Evolutionary conservation across 2,113 vertebrate species (phyloP).

Genomic region (Polyodon spathula): DNA sequence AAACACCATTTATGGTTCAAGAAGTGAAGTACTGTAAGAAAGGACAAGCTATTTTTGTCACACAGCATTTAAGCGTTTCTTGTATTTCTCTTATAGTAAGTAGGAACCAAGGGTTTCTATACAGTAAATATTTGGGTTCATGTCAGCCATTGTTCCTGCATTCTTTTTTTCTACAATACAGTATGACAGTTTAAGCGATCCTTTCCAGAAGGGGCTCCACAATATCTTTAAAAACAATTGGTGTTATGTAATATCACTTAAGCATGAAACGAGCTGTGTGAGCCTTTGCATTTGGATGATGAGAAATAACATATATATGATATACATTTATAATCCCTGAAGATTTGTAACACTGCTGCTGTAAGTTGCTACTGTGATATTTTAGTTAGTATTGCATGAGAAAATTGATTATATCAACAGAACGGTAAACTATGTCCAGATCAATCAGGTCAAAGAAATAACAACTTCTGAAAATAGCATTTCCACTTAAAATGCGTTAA

Average conservation of each 20-base stretch:
- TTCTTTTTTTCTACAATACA: background rate
- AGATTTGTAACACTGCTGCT: no score
- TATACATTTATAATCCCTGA: no score
- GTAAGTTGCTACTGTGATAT: no score
- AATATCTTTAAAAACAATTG: background rate
- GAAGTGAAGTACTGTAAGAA: constrained; percentile 25
- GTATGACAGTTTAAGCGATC: background rate
- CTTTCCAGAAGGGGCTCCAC: background rate
- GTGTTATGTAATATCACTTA: background rate
- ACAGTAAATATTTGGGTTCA: constrained; percentile 14
- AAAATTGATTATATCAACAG: no score
- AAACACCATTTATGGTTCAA: constrained; percentile 13
- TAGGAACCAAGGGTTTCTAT: constrained; percentile 19
- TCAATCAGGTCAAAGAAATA: no score
- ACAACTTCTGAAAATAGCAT: no score
- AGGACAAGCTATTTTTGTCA: constrained; percentile 36
- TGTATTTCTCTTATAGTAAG: constrained; percentile 20
- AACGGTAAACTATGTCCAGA: no score
- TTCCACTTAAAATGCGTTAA: no score
- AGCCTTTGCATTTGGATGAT: no score
- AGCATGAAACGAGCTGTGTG: no score
- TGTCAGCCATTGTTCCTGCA: constrained; percentile 4
- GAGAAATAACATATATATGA: no score
- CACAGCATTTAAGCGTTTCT: constrained; percentile 20
- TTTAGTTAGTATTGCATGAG: no score